Conservation (phyloP, 1,140 invertebrate genomes). For the Dryas iulia region DNA sequence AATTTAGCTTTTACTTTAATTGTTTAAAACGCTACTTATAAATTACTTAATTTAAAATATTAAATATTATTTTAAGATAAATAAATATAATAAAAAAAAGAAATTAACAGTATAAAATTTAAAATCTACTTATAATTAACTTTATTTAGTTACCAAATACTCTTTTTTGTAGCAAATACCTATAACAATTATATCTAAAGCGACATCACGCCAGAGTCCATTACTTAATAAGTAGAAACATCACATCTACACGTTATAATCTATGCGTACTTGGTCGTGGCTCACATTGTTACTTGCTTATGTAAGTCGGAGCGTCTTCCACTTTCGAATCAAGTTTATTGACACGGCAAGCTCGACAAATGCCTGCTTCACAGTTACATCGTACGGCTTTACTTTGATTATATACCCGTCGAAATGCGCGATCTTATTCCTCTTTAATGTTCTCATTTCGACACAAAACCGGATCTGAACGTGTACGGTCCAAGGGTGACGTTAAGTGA, state of each 20-base stretch:
- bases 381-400: conserved; percentile 65
- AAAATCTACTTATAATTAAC: too few species aligned
- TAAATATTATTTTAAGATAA: not conserved
- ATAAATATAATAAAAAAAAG: too few species aligned
- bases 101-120: too few species aligned
- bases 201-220: not conserved
- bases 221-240: conserved; percentile 10
- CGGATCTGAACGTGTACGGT: conserved; percentile 39
- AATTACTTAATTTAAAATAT: not conserved
- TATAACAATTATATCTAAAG: not conserved
- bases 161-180: not conserved
- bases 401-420: conserved; percentile 45
- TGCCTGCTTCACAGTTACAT: conserved; percentile 74
- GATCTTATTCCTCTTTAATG: conserved; percentile 50
- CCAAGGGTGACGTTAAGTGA: conserved; percentile 49
- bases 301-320: conserved; percentile 78
- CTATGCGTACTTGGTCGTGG: conserved; percentile 50
- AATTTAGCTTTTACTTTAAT: not conserved
- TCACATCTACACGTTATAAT: conserved; percentile 40
- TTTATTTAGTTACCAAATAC: too few species aligned
- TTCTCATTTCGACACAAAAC: conserved; percentile 51
- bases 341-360: conserved; percentile 78
- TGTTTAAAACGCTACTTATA: not conserved
- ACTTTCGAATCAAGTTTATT: conserved; percentile 81
- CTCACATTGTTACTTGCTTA: conserved; percentile 75